Evolutionary conservation across 2,113 vertebrate genomes (phyloP).

Genomic region (Rafetus swinhoei): DNA sequence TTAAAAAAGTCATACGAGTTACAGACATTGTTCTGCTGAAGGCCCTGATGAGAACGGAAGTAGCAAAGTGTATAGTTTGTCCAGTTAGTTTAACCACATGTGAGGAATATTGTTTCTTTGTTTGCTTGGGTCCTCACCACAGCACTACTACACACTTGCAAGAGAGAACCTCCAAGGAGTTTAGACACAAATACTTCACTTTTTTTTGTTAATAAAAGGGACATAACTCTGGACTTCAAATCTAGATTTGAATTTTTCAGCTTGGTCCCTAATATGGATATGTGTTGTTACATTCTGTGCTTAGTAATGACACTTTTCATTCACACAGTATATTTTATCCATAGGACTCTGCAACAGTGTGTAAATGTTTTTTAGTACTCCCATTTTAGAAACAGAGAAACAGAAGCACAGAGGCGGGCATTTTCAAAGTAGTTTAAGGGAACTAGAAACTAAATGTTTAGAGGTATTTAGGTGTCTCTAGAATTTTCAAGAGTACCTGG

Average conservation of each 20-base stretch:
- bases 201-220: neutral
- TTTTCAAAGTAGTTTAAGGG: neutral
- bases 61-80: neutral
- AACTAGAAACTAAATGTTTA: neutral
- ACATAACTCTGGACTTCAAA: neutral
- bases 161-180: neutral
- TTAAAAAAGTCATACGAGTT: fast-evolving
- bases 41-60: fast-evolving
- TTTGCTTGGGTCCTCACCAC: neutral
- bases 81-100: neutral
- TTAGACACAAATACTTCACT: neutral
- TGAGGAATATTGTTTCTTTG: neutral
- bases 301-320: neutral
- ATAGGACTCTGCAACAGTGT: neutral
- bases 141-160: neutral
- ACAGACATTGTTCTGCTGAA: neutral
- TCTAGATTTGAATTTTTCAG: neutral
- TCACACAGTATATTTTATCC: neutral
- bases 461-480: neutral
- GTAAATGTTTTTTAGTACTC: neutral
- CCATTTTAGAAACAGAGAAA: neutral
- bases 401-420: neutral
- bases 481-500: neutral
- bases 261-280: neutral
- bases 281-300: fast-evolving